Evolutionary conservation across 2,888 invertebrate genomes (phyloP).

Genomic region (Peribatodes rhomboidaria): DNA sequence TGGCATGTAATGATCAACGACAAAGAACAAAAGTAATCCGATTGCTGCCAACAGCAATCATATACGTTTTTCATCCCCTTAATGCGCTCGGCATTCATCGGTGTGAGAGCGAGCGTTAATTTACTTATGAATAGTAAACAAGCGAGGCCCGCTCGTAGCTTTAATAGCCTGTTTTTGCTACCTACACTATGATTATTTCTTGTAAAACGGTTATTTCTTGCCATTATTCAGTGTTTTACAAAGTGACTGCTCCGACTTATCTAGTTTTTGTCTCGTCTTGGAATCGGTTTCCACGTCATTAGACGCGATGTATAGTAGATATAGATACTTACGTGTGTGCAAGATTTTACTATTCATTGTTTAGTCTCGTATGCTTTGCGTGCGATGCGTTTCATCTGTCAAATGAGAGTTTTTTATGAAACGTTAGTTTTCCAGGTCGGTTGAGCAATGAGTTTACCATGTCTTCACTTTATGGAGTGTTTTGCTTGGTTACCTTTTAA

Average conservation of each 20-base stretch:
- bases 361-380: constrained; percentile 44
- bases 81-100: constrained; percentile 56
- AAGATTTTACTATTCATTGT: constrained; percentile 59
- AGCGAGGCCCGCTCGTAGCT: constrained; percentile 60
- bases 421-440: constrained; percentile 17
- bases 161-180: constrained; percentile 80
- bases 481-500: constrained; percentile 20
- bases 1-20: constrained; percentile 34
- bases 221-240: constrained; percentile 78
- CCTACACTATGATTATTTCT: constrained; percentile 79
- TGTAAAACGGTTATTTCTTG: constrained; percentile 79
- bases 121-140: constrained; percentile 78
- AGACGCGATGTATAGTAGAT: constrained; percentile 58
- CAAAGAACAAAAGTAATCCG: constrained; percentile 40
- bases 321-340: constrained; percentile 52
- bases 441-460: constrained; percentile 23
- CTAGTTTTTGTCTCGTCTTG: constrained; percentile 64
- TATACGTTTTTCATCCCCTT: constrained; percentile 52
- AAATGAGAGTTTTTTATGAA: constrained; percentile 38
- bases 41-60: constrained; percentile 41
- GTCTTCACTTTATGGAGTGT: constrained; percentile 17
- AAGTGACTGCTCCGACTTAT: constrained; percentile 69
- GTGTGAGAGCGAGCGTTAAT: constrained; percentile 69
- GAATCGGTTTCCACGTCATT: constrained; percentile 77
- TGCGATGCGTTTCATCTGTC: constrained; percentile 41